A percentile compares a stretch with the other conserved stretches of the same genome.
Evolutionary conservation across 1,140 invertebrate species (phyloP).

Genomic region (Aphis gossypii): DNA sequence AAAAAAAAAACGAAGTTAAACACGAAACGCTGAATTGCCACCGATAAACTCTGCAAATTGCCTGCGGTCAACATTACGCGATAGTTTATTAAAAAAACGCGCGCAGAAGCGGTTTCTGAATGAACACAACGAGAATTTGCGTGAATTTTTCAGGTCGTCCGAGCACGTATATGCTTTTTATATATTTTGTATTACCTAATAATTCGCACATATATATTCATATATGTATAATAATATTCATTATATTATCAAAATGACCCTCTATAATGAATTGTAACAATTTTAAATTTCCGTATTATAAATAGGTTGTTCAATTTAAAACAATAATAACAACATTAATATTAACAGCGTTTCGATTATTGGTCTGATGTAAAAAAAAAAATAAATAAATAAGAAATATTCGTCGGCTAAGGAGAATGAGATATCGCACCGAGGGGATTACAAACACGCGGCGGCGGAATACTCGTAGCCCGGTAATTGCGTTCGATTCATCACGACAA

Average conservation of each 20-base stretch:
- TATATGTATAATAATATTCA: no score
- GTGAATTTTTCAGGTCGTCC: background rate
- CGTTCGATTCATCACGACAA: background rate
- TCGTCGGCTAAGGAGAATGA: background rate
- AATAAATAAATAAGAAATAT: background rate
- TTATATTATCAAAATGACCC: background rate
- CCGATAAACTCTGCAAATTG: background rate
- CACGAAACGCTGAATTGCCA: background rate
- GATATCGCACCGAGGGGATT: background rate
- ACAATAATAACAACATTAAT: no score
- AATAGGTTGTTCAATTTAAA: background rate
- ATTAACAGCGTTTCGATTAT: background rate
- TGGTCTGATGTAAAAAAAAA: background rate
- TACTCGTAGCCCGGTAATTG: background rate
- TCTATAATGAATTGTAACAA: background rate
- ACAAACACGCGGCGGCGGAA: background rate
- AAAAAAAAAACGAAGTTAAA: background rate
- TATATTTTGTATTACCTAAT: no score
- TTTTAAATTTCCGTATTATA: background rate
- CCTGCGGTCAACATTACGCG: background rate
- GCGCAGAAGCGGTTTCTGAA: background rate
- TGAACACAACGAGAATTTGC: background rate
- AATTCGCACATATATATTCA: no score
- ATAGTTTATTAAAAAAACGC: background rate
- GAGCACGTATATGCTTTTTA: background rate